A percentile compares a stretch with the other conserved stretches of the same genome.
phyloP scores from a whole-genome alignment of 2,888 invertebrate genomes.

The Dicyrtoma fusca region DNA sequence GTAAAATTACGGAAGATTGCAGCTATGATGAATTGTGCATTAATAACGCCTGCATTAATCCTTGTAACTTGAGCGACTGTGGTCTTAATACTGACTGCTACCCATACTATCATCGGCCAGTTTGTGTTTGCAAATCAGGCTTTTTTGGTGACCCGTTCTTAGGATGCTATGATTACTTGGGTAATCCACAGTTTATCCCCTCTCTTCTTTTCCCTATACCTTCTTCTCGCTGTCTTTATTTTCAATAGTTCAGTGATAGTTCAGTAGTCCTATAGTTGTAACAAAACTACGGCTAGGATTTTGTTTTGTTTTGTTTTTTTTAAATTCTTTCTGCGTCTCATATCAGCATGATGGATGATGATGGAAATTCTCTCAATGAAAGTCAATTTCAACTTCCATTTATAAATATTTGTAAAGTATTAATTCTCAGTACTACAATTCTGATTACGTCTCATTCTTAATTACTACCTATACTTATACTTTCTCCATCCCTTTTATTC shows the following conservation, averaged over 20 bases:
- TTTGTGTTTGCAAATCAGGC: slow-evolving; percentile 61
- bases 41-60: slow-evolving; percentile 45
- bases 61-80: slow-evolving; percentile 45
- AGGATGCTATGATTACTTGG: slow-evolving; percentile 41
- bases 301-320: neutral
- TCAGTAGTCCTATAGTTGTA: neutral
- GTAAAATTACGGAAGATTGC: slow-evolving; percentile 41
- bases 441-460: neutral
- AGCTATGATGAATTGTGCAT: slow-evolving; percentile 39
- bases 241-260: too few species aligned
- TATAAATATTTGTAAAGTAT: neutral
- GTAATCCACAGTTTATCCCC: slow-evolving; percentile 28
- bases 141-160: slow-evolving; percentile 75
- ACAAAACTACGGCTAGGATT: neutral
- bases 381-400: neutral
- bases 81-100: slow-evolving; percentile 73
- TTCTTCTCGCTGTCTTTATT: slow-evolving; percentile 14
- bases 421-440: too few species aligned
- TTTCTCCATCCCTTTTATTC: neutral
- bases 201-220: slow-evolving; percentile 18
- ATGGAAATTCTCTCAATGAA: slow-evolving; percentile 3
- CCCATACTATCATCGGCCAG: slow-evolving; percentile 67
- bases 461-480: neutral
- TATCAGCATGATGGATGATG: slow-evolving; percentile 31
- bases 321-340: too few species aligned